Evolutionary conservation across 2,888 invertebrate genomes (phyloP), one percentile per base, ranked within the genome.

Genomic region (Drosophila vallismaia): DNA sequence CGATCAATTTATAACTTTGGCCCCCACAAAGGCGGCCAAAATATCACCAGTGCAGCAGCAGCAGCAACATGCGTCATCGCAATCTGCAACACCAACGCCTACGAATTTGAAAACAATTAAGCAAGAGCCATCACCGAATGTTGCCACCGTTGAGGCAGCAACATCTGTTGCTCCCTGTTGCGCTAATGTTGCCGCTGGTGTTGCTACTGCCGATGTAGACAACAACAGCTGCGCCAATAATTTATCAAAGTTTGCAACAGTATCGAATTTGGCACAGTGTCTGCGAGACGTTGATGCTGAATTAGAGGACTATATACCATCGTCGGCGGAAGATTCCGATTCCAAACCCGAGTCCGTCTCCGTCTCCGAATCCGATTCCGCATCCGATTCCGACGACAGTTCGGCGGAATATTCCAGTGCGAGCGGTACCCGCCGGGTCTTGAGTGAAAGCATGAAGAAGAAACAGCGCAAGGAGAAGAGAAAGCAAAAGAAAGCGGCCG

Each of bases 201-300:
- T 50, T 59, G 69, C 4, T n/a, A 14, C 28, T n/a, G 44, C 29
- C 12, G 4, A 7, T 45, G 64, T 59, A 55, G 58, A 58, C 86
- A 66, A 72, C 88, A 78, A 83, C 78, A 75, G 77, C 79, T 80
- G 75, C 79, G 79, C 79, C 88, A 89, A 88, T 84, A 90, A 89
- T 89, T 89, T 92, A 90, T 86, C 92, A 89, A 92, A 92, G 90
- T 92, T 91, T 87, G 89, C 91, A 79, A 91, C 92, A 90, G 89
- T 92, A 89, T 89, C 89, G 81, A 90, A 92, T 91, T 91, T 92
- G 88, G 92, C 91, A 90, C 91, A 90, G 87, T 92, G 87, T 89
- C 89, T 91, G 86, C 88, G 88, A 88, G 91, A 91, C 91, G 91
- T 91, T 76, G 90, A 91, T 83, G 91, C 92, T 78, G 92, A 91